These are phyloP conservation scores for Eledona agricola DNA, from an alignment of 2,888 invertebrate genomes.

Conservation along the genomic window DNA sequence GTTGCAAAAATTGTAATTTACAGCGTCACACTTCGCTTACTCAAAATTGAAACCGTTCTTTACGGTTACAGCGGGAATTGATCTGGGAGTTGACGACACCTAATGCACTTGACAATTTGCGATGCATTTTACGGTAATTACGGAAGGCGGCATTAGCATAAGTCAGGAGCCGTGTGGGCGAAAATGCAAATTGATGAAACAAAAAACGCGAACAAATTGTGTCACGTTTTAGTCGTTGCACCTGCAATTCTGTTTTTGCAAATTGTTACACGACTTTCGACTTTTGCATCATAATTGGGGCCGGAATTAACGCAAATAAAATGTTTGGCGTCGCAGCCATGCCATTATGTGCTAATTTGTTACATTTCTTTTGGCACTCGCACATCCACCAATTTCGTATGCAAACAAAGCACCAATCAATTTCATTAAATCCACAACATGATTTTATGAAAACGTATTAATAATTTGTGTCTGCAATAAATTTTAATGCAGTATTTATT, in stretches of 20 bases:
- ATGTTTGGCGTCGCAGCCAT: conserved; percentile 10
- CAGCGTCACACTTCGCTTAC: too few species aligned
- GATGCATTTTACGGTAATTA: not conserved
- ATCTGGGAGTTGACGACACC: conserved; percentile 1
- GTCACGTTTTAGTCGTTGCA: too few species aligned
- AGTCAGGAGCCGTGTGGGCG: conserved; percentile 13
- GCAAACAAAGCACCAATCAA: too few species aligned
- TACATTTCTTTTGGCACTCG: conserved; percentile 7
- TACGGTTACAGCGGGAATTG: too few species aligned
- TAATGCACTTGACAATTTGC: conserved; percentile 2
- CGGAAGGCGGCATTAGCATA: conserved; percentile 12
- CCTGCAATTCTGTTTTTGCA: too few species aligned
- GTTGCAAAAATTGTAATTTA: not conserved
- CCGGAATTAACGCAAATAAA: conserved; percentile 22
- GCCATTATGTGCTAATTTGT: conserved; percentile 22
- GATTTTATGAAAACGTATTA: too few species aligned
- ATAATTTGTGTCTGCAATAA: too few species aligned
- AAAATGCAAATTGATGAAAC: conserved; percentile 21
- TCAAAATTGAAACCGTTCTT: too few species aligned
- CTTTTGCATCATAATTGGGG: conserved; percentile 30
- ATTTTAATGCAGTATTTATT: too few species aligned
- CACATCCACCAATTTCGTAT: too few species aligned
- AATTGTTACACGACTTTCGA: conserved; percentile 27
- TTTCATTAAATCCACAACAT: too few species aligned
- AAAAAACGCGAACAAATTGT: conserved; percentile 13